A percentile compares a stretch with the other conserved stretches of the same genome.
These are phyloP conservation scores for Drosophila kikkawai DNA, from an alignment of 1,140 invertebrate genomes.

Conservation along the genomic window DNA sequence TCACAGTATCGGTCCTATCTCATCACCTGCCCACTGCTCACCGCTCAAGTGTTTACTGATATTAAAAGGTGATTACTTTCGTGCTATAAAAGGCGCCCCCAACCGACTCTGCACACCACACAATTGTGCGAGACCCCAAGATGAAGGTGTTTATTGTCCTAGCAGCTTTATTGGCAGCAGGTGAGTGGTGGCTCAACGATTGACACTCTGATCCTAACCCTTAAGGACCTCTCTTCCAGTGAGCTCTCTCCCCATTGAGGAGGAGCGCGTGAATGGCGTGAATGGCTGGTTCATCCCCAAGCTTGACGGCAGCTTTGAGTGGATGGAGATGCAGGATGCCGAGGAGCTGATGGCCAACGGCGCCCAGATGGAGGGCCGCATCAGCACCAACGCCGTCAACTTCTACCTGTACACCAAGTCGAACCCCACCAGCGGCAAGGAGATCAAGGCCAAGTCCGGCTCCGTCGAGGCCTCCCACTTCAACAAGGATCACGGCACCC, in stretches of 20 bases:
- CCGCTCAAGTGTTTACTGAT: constrained; percentile 51
- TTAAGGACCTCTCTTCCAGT: constrained; percentile 23
- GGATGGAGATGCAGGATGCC: constrained; percentile 53
- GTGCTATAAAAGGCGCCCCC: constrained; percentile 54
- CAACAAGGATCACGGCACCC: constrained; percentile 63
- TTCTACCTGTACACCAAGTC: constrained; percentile 74
- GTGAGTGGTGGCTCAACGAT: constrained; percentile 14
- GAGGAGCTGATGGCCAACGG: constrained; percentile 52
- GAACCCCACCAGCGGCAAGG: constrained; percentile 44
- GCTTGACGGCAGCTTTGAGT: constrained; percentile 42
- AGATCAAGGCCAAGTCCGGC: constrained; percentile 45
- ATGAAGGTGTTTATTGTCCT: constrained; percentile 62
- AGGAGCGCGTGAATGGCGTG: constrained; percentile 50
- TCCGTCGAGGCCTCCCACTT: constrained; percentile 62
- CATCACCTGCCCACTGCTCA: constrained; percentile 14
- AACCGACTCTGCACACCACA: constrained; percentile 19
- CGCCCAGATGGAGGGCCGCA: constrained; percentile 40
- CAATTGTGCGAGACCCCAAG: constrained; percentile 14
- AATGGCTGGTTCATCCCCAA: constrained; percentile 62
- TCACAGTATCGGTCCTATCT: constrained; percentile 34
- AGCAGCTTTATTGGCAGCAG: constrained; percentile 49
- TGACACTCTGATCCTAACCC: too few species aligned
- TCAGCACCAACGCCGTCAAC: constrained; percentile 52
- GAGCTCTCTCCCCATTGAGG: constrained; percentile 53
- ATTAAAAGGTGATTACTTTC: constrained; percentile 41